A percentile compares a stretch with the other conserved stretches of the same genome.
phyloP scores from a whole-genome alignment of 2,797 vertebrate genomes.

The Peromyscus eremicus region DNA sequence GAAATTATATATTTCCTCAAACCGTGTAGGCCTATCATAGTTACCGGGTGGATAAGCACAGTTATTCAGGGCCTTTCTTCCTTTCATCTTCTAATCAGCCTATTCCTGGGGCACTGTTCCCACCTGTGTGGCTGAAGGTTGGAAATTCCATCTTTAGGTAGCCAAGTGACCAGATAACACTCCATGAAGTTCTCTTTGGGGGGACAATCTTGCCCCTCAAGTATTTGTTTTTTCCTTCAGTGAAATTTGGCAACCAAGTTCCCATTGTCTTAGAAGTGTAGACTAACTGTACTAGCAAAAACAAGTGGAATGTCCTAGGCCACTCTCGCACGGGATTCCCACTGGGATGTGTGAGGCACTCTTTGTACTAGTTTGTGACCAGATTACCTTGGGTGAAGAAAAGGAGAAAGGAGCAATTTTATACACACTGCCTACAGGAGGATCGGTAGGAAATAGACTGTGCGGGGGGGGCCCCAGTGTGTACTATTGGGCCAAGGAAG shows the following conservation, averaged over 20 bases:
- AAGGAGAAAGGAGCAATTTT: background rate
- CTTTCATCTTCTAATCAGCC: background rate
- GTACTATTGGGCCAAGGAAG: accelerated
- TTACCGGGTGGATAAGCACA: background rate
- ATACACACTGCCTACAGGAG: background rate
- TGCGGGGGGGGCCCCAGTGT: background rate
- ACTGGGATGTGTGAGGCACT: background rate
- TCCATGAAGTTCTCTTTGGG: background rate
- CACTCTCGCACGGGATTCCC: background rate
- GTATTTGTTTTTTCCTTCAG: background rate
- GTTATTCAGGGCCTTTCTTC: background rate
- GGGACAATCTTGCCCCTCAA: background rate
- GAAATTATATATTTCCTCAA: background rate
- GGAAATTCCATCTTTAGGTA: background rate
- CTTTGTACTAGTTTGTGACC: background rate
- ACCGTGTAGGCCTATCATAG: background rate
- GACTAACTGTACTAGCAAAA: conserved; percentile 6
- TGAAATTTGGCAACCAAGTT: conserved; percentile 36
- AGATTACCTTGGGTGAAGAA: background rate
- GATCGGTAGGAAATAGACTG: background rate
- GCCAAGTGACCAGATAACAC: background rate
- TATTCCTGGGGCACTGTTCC: background rate
- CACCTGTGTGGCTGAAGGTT: background rate
- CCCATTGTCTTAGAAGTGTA: conserved; percentile 40
- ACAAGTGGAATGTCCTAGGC: background rate